These are phyloP conservation scores for Sympetrum striolatum DNA, from an alignment of 2,888 invertebrate species.

Conservation along the genomic window DNA sequence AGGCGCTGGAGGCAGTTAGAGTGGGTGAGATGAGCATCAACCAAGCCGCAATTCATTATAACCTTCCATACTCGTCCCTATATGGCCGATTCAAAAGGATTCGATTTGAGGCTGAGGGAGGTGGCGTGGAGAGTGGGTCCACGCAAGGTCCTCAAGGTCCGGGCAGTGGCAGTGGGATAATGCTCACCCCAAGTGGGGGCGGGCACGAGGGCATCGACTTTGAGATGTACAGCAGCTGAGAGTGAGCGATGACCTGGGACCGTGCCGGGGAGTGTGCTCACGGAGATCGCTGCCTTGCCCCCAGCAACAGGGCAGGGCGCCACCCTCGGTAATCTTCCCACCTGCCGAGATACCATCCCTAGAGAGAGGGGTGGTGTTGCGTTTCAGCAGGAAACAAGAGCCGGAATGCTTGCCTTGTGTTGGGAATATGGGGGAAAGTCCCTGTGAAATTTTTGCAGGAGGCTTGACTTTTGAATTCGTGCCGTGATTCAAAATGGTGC, in stretches of 20 bases:
- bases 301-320: constrained; percentile 5
- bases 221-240: constrained; percentile 44
- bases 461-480: constrained; percentile 4
- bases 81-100: constrained; percentile 89
- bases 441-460: not conserved
- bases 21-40: constrained; percentile 93
- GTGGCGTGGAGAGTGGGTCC: constrained; percentile 7
- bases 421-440: not conserved
- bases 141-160: constrained; percentile 30
- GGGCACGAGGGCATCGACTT: constrained; percentile 38
- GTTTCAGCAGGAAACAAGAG: constrained; percentile 33
- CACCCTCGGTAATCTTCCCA: constrained; percentile 22
- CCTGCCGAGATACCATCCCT: not conserved
- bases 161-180: constrained; percentile 22
- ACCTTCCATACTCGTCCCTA: constrained; percentile 87
- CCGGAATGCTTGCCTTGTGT: constrained; percentile 26
- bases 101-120: constrained; percentile 72
- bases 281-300: constrained; percentile 17
- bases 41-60: constrained; percentile 91
- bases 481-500: constrained; percentile 1
- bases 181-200: constrained; percentile 19
- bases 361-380: not conserved
- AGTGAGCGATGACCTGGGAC: constrained; percentile 5
- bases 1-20: constrained; percentile 88
- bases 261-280: not conserved